Base-by-base conservation (phyloP, 2,888 invertebrate genomes). In the Leuctra nigra region DNA sequence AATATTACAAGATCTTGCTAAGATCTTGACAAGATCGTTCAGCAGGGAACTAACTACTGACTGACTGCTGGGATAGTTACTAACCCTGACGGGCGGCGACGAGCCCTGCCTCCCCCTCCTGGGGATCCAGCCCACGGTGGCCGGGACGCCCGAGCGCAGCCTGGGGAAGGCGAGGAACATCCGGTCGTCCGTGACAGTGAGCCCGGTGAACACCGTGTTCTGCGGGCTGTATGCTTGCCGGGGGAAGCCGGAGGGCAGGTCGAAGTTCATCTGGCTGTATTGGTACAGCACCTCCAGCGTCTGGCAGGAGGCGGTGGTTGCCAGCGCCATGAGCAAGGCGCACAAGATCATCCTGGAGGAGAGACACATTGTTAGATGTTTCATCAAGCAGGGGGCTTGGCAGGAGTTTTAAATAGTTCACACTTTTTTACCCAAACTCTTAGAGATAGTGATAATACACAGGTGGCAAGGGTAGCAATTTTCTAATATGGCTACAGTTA, bases 131-230 rank as follows among this genome's bases (percentile, higher is more conserved):
- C 79, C 82, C 2, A 91, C 66, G 0, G 90, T 86, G 0, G 89
- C 85, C 0, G 91, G 83, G 0, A 90, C 84, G 2, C 91, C 91
- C 0, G 81, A 77, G 56, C 87, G 77, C 16, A 91, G 70, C 54
- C 91, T 75, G 0, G 91, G 91, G 11, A 83, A 81, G 1, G 87
- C 82, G 11, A 91, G 60, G 68, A 89, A 90, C 23, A 91, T 73
- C 60, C 84, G 76, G 65, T 88, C 83, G 72, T 80, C 79, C 1
- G 80, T 80, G 35, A 90, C 74, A 66, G 87, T 89, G 60, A 91
- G 68, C 1, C 91, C 90, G 0, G 90, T 90, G 41, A 86, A 82
- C 3, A 89, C 82, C 0, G 85, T 81, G 69, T 87, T 87, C 67
- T 86, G 83, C 0, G 87, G 84, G 2, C 46, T 29, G 55, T 56